Percentiles rank a stretch among this genome's conserved stretches.
Evolutionary conservation across 2,113 vertebrate genomes (phyloP).

Genomic region (Ia io): DNA sequence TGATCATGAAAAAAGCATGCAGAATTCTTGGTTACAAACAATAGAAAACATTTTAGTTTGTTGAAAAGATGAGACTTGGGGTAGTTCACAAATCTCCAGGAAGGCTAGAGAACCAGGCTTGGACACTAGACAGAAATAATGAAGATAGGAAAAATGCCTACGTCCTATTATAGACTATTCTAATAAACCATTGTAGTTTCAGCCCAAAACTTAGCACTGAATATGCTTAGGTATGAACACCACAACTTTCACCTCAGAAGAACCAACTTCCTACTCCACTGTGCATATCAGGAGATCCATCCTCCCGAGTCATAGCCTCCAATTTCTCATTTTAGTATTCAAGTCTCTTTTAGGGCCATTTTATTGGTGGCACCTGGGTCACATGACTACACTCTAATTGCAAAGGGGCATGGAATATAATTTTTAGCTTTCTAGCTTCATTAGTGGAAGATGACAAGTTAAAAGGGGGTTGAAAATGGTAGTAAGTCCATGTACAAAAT

Average conservation of each 20-base stretch:
- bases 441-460: neutral
- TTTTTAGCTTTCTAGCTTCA: neutral
- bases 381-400: neutral
- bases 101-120: neutral
- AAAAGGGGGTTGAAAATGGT: neutral
- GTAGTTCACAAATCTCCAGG: neutral
- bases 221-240: neutral
- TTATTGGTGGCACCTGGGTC: neutral
- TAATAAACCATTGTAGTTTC: neutral
- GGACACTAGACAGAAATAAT: neutral
- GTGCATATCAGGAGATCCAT: neutral
- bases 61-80: neutral
- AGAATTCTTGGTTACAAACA: slow-evolving; percentile 18
- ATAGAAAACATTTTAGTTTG: neutral
- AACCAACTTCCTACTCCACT: neutral
- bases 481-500: neutral
- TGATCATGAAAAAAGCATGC: neutral
- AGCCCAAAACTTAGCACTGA: neutral
- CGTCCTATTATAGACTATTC: neutral
- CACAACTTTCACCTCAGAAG: neutral
- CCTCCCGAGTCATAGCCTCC: neutral
- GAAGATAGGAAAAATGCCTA: neutral
- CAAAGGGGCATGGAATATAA: neutral
- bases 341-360: neutral
- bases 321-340: neutral